phyloP scores from a whole-genome alignment of 2,888 invertebrate species.

The Ditylenchus weischeri region DNA sequence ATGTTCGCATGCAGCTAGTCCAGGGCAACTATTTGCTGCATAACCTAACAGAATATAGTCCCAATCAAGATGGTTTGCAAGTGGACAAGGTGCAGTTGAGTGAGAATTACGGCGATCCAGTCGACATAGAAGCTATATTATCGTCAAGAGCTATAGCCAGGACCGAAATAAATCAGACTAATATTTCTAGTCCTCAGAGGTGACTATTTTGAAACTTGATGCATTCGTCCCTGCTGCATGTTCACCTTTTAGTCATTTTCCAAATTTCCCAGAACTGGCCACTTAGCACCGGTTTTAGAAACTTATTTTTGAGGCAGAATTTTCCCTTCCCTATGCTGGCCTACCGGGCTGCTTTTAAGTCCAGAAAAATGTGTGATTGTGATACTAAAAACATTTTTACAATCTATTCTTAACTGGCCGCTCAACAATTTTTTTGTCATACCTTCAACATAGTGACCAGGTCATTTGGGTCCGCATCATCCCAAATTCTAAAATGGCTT shows the following conservation, averaged over 20 bases:
- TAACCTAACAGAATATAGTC: not conserved
- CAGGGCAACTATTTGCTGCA: slow-evolving; percentile 15
- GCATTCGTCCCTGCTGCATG: not conserved
- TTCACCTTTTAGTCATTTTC: not conserved
- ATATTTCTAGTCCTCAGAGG: slow-evolving; percentile 24
- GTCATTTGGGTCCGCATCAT: too few species aligned
- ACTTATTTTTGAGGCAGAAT: too few species aligned
- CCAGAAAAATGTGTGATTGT: too few species aligned
- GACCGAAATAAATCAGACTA: slow-evolving; percentile 29
- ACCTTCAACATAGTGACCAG: too few species aligned
- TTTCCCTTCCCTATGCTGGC: too few species aligned
- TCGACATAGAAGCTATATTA: slow-evolving; percentile 43
- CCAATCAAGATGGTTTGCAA: slow-evolving; percentile 8
- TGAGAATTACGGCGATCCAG: slow-evolving; percentile 19
- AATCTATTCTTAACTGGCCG: too few species aligned
- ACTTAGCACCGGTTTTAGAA: too few species aligned
- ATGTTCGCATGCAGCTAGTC: slow-evolving; percentile 31
- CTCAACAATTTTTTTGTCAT: not conserved
- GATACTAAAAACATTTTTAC: too few species aligned
- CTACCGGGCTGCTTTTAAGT: not conserved
- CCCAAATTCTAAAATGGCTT: too few species aligned
- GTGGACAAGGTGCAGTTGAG: slow-evolving; percentile 4
- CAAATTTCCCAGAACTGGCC: not conserved
- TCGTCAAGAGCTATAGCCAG: slow-evolving; percentile 33
- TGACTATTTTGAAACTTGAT: slow-evolving; percentile 15